Conservation (phyloP, 2,888 invertebrate species). For the Acanthosepion esculentum region DNA sequence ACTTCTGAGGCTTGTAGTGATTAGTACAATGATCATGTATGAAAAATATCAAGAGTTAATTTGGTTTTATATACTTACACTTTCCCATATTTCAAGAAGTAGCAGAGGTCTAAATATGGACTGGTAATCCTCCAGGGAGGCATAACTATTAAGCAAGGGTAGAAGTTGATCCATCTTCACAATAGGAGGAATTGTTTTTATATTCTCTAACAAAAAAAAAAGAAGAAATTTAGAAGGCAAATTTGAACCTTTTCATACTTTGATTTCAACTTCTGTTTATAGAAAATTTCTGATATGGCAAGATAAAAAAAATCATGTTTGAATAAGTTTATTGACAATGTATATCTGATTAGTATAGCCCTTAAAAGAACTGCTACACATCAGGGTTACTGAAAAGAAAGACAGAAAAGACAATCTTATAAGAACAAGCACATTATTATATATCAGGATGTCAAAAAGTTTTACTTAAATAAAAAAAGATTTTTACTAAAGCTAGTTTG, state of each 20-base stretch:
- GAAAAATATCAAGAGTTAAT: neutral
- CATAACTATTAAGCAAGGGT: constrained; percentile 51
- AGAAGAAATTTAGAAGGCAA: neutral
- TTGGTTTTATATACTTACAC: constrained; percentile 55
- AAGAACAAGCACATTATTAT: too few relatives aligned
- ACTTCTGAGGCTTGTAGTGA: neutral
- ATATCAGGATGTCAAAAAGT: too few relatives aligned
- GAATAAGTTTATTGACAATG: too few relatives aligned
- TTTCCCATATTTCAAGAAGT: constrained; percentile 66
- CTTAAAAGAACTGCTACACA: too few relatives aligned
- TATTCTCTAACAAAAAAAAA: constrained; percentile 4
- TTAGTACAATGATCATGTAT: neutral
- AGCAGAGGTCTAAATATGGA: constrained; percentile 60
- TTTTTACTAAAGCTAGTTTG: too few relatives aligned
- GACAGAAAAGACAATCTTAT: too few relatives aligned
- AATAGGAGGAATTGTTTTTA: constrained; percentile 49
- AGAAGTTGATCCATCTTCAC: constrained; percentile 33
- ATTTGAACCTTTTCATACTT: neutral
- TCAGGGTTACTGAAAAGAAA: too few relatives aligned
- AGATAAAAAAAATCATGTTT: too few relatives aligned
- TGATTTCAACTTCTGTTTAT: too few relatives aligned
- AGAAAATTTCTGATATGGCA: too few relatives aligned
- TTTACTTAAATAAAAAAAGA: too few relatives aligned
- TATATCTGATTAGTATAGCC: too few relatives aligned
- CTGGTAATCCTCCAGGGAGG: constrained; percentile 60